Evolutionary conservation across 2,113 vertebrate species (phyloP).

Genomic region (Pontoporia blainvillei): DNA sequence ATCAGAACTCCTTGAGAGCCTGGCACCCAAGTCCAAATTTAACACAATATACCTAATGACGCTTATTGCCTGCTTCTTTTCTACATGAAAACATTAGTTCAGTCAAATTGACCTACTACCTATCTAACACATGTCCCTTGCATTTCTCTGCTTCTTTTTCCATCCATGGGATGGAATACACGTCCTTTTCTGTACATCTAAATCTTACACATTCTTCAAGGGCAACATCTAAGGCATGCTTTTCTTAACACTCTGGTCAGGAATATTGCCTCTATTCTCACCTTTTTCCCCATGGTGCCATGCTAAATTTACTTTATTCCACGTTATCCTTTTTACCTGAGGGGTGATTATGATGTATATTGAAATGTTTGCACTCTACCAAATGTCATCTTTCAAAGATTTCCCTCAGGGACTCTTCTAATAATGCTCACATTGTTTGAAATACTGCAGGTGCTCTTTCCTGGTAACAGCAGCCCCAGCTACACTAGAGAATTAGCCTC

Average conservation of each 20-base stretch:
- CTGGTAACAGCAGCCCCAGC: neutral
- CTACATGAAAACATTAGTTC: neutral
- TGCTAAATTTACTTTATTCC: neutral
- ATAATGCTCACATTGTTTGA: neutral
- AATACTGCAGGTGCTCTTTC: neutral
- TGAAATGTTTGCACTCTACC: neutral
- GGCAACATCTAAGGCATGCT: neutral
- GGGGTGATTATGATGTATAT: neutral
- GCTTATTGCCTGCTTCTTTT: neutral
- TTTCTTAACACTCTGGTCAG: neutral
- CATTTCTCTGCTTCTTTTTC: neutral
- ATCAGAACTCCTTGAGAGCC: neutral
- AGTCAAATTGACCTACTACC: neutral
- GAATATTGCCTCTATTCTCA: neutral
- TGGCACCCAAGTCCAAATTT: neutral
- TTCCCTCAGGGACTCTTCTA: neutral
- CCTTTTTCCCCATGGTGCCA: too few relatives aligned
- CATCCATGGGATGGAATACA: neutral
- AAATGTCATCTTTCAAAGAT: neutral
- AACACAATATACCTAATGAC: neutral
- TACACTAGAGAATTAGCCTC: neutral
- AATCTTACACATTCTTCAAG: neutral
- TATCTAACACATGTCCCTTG: neutral
- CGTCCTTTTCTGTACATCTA: neutral
- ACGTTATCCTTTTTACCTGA: neutral